Conservation (phyloP, 2,113 vertebrate species). For the Barnardius zonarius region DNA sequence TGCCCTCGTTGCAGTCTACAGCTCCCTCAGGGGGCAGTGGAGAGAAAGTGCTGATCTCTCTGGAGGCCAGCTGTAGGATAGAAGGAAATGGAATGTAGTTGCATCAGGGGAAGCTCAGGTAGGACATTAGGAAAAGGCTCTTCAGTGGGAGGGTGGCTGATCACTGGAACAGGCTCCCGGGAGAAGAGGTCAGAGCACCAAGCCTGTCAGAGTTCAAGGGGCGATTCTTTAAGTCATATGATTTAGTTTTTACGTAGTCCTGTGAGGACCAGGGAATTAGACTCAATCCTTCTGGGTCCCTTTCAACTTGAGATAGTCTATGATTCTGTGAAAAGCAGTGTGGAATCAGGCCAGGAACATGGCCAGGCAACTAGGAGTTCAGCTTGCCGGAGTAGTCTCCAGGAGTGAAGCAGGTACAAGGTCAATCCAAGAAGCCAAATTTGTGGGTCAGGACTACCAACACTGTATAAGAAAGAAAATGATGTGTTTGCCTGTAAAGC, state of each 20-base stretch:
- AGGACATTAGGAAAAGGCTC: background rate
- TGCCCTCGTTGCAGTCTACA: background rate
- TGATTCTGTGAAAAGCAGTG: background rate
- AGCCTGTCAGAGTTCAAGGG: background rate
- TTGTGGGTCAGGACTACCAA: background rate
- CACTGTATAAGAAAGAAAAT: background rate
- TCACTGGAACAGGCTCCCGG: background rate
- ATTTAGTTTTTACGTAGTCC: background rate
- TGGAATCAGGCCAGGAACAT: background rate
- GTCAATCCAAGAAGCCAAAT: background rate
- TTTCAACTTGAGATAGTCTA: background rate
- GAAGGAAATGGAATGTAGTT: background rate
- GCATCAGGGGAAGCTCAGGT: background rate
- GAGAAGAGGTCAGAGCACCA: background rate
- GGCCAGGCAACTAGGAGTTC: background rate
- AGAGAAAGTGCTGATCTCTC: background rate
- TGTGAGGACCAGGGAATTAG: background rate
- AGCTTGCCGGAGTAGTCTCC: background rate
- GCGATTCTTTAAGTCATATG: background rate
- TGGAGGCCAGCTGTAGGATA: background rate
- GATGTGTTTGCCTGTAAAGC: background rate
- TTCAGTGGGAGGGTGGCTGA: background rate
- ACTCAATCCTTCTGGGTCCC: background rate
- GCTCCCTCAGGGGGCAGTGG: rapidly evolving
- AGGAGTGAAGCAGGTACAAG: background rate